A percentile compares a stretch with the other conserved stretches of the same genome.
Evolutionary conservation across 2,888 invertebrate species (phyloP).

Genomic region (Strigamia maritima): DNA sequence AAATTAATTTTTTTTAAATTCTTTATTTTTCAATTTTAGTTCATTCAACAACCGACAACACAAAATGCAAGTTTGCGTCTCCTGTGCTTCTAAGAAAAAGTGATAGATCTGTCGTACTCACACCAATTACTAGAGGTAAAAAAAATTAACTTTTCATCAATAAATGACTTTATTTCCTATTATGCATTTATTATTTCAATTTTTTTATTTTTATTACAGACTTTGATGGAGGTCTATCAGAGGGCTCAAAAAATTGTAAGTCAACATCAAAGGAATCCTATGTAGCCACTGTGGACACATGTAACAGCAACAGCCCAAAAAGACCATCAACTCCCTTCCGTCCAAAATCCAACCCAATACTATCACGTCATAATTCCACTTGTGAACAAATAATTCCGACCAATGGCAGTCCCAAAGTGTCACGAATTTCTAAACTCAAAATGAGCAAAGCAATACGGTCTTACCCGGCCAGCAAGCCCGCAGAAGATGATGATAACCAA

Average conservation of each 20-base stretch:
- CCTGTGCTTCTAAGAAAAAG: background rate
- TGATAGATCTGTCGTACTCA: background rate
- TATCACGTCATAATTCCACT: background rate
- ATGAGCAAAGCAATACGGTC: background rate
- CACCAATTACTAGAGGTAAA: background rate
- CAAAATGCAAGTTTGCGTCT: background rate
- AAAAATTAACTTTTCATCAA: background rate
- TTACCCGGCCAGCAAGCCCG: background rate
- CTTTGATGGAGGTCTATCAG: background rate
- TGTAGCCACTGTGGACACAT: background rate
- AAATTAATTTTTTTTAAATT: background rate
- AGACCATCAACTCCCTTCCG: slow-evolving; percentile 13
- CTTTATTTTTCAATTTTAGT: too few species aligned
- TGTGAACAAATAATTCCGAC: background rate
- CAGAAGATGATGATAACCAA: background rate
- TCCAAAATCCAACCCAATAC: background rate
- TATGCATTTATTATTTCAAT: background rate
- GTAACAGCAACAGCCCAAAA: background rate
- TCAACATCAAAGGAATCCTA: background rate
- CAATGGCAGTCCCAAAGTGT: background rate
- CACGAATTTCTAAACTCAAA: background rate
- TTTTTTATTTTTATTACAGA: background rate
- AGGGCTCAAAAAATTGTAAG: background rate
- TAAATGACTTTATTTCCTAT: too few species aligned
- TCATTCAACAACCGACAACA: background rate